Conservation (phyloP, 2,888 invertebrate species). For the Xanthorhoe designata region DNA sequence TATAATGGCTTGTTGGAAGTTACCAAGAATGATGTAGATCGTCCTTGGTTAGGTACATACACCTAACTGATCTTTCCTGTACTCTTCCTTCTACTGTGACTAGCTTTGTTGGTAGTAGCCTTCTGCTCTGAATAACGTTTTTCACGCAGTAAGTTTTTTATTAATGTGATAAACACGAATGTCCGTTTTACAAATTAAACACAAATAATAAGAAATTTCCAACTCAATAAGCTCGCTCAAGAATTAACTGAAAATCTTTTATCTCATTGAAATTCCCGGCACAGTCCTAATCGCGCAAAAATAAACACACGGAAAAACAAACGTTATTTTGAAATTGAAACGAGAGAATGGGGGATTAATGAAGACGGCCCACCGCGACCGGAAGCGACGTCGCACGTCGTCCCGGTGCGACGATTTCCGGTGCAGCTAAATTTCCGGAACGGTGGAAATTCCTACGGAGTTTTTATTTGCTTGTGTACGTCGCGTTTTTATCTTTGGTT, state of each 20-base stretch:
- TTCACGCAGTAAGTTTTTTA: too few relatives aligned
- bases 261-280: constrained; percentile 28
- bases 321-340: constrained; percentile 54
- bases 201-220: neutral
- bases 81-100: too few relatives aligned
- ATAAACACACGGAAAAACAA: constrained; percentile 48
- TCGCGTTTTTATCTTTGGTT: constrained; percentile 43
- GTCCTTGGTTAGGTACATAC: too few relatives aligned
- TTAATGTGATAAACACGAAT: too few relatives aligned
- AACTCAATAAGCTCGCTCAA: neutral
- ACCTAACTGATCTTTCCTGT: too few relatives aligned
- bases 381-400: constrained; percentile 79
- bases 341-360: constrained; percentile 69
- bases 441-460: constrained; percentile 69
- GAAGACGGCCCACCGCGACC: constrained; percentile 73
- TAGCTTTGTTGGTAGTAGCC: too few relatives aligned
- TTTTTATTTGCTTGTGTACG: constrained; percentile 70
- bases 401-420: constrained; percentile 83
- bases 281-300: constrained; percentile 34
- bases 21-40: too few relatives aligned
- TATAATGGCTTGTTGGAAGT: too few relatives aligned
- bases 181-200: too few relatives aligned
- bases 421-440: constrained; percentile 82
- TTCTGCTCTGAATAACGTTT: too few relatives aligned
- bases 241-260: neutral